Evolutionary conservation across 2,113 vertebrate genomes (phyloP), one percentile per base, ranked within the genome.

Genomic region (Beaufortia kweichowensis): DNA sequence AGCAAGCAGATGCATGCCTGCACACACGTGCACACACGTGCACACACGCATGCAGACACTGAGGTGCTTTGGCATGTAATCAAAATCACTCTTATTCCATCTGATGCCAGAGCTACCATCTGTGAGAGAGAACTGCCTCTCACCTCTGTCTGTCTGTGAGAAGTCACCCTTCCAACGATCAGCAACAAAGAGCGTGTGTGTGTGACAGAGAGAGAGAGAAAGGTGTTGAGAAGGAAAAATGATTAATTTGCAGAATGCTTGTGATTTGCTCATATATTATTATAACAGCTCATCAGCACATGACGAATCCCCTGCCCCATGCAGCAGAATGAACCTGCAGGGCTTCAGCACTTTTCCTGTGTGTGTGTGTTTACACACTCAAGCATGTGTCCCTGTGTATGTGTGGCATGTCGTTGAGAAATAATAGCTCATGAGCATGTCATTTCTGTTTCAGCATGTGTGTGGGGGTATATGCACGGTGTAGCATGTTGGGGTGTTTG

Each of bases 241-340:
- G 93, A 95, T 95, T 95, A 93, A 95, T 95, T 95, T 94, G 94
- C 94, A 93, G 92, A 95, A 94, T 92, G 94, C 93, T 93, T 91
- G 91, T 93, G 93, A 95, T 95, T 95, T 93, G 93, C 94, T 94
- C 94, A 93, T 96, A 94, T 93, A 93, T 94, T 95, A 94, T 95
- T 94, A 93, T 94, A 95, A 93, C 92, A 93, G 93, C 93, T 95
- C 92, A 93, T 94, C 92, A 92, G 93, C 94, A 95, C 92, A 94
- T 93, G 94, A 95, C 92, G 92, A 93, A 93, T 92, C 90, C 92
- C 91, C 90, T 91, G 90, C 92, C 91, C 91, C 91, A 86, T 59
- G 53, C 85, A 79, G 90, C 90, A 91, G 90, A 91, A 81, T 88
- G 90, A 94, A 91, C 93, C 93, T 91, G 91, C 92, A 92, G 82